Evolutionary conservation across 2,888 invertebrate genomes (phyloP), one percentile per base, ranked within the genome.

Genomic region (Mongoloraphidia duomilia): DNA sequence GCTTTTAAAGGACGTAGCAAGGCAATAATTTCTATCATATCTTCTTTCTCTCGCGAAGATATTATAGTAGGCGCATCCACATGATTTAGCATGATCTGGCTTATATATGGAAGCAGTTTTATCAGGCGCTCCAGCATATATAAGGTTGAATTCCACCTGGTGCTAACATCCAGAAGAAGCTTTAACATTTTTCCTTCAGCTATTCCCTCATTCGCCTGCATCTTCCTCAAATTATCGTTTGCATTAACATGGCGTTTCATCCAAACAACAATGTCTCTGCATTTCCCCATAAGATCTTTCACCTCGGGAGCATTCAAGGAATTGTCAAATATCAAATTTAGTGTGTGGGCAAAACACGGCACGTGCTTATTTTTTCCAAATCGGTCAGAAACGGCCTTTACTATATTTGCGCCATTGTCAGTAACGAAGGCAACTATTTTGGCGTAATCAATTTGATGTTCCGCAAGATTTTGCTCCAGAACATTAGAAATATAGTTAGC

Each of bases 291-390:
- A 48, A 57, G 56, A 50, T 51, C 47, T 49, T 49, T 49, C 52
- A 56, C 54, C 50, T 54, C 53, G 48, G 54, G 52, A 42, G 41
- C 49, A 34, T 42, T 49, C 41, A 56, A 53, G 50, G 54, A 54
- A 53, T 55, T 55, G 53, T 58, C 50, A 36, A 56, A 55, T 9
- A 57, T 56, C 44, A 58, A 53, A 43, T 59, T 57, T 45, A 58
- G 52, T 50, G 57, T 58, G 50, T 59, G 56, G 4, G 58, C 57
- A 54, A 58, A 50, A 49, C 56, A 58, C 49, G 53, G 56, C 55
- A 58, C 51, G 52, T 58, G 57, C 50, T 57, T 57, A 52, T 52
- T 53, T 54, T 52, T 49, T 5, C 56, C 55, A 55, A 56, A 57
- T 47, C 52, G 42, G 52, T 53, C 45, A 53, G 56, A 55, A 52